Conservation (phyloP, 2,797 vertebrate species). For the Tapirus indicus region DNA sequence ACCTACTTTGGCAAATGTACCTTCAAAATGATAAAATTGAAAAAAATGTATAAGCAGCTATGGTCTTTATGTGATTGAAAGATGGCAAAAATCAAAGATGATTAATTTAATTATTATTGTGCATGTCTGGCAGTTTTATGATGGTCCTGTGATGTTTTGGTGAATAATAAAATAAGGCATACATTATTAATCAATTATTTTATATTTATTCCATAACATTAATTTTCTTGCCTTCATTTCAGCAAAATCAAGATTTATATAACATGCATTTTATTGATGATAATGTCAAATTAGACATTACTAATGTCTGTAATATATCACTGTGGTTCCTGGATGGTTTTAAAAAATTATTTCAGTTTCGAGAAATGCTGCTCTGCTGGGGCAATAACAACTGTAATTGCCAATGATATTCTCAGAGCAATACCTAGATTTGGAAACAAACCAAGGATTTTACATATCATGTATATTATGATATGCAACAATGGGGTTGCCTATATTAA, state of each 20-base stretch:
- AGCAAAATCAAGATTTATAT: slow-evolving; percentile 34
- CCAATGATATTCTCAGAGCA: background rate
- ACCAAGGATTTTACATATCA: background rate
- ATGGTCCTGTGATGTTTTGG: background rate
- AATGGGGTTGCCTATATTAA: background rate
- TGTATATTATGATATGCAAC: background rate
- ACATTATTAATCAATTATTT: background rate
- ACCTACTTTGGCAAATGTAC: background rate
- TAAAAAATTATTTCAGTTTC: background rate
- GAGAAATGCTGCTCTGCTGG: background rate
- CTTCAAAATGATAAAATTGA: background rate
- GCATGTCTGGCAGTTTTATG: background rate
- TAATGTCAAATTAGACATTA: background rate
- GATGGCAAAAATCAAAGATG: background rate
- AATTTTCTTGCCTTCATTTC: background rate
- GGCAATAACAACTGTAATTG: background rate
- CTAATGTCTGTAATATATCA: background rate
- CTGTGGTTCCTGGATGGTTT: background rate
- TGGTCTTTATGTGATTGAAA: background rate
- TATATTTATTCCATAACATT: background rate
- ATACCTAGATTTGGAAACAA: slow-evolving; percentile 18
- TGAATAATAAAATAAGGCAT: background rate
- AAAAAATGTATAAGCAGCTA: background rate
- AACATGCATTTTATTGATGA: slow-evolving; percentile 14
- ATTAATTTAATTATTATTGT: background rate